Evolutionary conservation across 2,888 invertebrate genomes (phyloP).

Genomic region (Synergus laeviventris): DNA sequence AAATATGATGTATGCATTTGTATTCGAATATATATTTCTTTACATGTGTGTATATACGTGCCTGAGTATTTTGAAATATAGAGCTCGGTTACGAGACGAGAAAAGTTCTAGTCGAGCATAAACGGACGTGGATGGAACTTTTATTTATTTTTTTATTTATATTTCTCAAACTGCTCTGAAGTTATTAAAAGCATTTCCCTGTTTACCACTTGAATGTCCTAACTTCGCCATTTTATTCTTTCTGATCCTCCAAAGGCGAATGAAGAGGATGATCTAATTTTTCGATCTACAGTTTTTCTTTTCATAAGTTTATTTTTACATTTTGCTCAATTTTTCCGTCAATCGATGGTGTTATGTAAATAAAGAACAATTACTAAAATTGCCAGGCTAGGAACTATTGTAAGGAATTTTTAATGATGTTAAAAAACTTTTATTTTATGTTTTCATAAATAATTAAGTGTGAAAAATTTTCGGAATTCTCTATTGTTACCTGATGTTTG

Average conservation of each 20-base stretch:
- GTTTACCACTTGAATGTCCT: constrained; percentile 21
- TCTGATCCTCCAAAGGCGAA: neutral
- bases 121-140: constrained; percentile 18
- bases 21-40: neutral
- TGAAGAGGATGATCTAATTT: neutral
- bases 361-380: too few relatives aligned
- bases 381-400: too few relatives aligned
- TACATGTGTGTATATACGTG: neutral
- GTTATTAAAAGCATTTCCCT: constrained; percentile 52
- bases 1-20: constrained; percentile 4
- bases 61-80: constrained; percentile 23
- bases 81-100: constrained; percentile 20
- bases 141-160: neutral
- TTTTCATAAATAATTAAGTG: too few relatives aligned
- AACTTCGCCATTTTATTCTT: constrained; percentile 16
- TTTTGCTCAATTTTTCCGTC: neutral
- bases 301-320: neutral
- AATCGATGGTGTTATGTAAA: too few relatives aligned
- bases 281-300: neutral
- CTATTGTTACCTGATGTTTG: too few relatives aligned
- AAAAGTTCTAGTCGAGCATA: constrained; percentile 18
- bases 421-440: too few relatives aligned
- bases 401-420: too few relatives aligned
- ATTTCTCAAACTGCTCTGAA: constrained; percentile 32
- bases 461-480: too few relatives aligned